phyloP scores from a whole-genome alignment of 2,113 vertebrate genomes.

The Bothrops jararaca region DNA sequence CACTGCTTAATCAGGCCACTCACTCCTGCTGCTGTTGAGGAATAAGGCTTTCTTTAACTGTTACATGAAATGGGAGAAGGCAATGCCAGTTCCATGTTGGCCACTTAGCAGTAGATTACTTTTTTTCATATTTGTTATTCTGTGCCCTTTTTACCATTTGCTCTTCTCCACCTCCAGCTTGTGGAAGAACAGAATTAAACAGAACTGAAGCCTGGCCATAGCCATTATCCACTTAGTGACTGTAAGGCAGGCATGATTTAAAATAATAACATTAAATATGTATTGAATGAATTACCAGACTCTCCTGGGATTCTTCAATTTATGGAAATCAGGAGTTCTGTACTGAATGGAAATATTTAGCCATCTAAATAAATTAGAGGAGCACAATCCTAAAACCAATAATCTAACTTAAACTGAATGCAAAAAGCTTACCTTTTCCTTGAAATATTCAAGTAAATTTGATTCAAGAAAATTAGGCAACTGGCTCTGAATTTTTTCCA shows the following conservation, averaged over 20 bases:
- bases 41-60: not conserved
- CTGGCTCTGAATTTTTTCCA: not conserved
- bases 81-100: not conserved
- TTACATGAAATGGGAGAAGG: not conserved
- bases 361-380: constrained; percentile 49
- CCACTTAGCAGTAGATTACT: not conserved
- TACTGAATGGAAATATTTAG: constrained; percentile 37
- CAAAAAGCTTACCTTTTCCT: not conserved
- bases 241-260: constrained; percentile 20
- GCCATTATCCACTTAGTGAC: not conserved
- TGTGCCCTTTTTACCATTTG: not conserved
- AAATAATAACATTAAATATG: constrained; percentile 27
- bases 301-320: not conserved
- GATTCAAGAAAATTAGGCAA: not conserved
- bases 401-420: constrained; percentile 29
- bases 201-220: not conserved
- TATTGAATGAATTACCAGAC: not conserved
- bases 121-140: not conserved
- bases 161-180: not conserved
- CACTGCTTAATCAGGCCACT: not conserved
- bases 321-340: not conserved
- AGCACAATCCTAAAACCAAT: constrained; percentile 29
- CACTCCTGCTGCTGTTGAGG: not conserved
- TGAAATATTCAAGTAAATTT: not conserved
- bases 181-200: not conserved